Conservation (phyloP, 2,797 vertebrate species). For the Buceros bicornis region DNA sequence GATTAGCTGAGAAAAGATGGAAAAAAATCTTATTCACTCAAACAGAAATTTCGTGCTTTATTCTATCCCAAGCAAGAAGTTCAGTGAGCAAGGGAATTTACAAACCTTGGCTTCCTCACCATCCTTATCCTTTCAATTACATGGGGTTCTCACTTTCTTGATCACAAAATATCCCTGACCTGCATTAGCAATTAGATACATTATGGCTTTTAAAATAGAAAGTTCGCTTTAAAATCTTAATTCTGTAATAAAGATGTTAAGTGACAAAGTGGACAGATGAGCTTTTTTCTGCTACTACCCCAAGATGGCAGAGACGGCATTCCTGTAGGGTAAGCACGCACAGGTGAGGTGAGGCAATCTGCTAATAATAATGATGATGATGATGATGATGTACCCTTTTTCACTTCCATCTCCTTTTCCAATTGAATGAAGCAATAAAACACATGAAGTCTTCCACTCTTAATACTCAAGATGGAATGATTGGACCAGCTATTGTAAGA, state of each 20-base stretch:
- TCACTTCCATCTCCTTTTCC: not conserved
- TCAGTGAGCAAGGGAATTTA: not conserved
- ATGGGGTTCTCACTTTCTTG: not conserved
- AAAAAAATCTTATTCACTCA: not conserved
- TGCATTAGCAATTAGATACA: not conserved
- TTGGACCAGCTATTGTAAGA: not conserved
- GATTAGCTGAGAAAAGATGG: not conserved
- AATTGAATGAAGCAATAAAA: not conserved
- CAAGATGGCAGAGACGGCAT: not conserved
- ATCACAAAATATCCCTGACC: not conserved
- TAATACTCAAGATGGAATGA: not conserved
- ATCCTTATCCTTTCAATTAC: not conserved
- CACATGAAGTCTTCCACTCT: not conserved
- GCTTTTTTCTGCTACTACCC: not conserved
- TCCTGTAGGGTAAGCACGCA: not conserved
- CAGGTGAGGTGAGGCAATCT: rapidly evolving
- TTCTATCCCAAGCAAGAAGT: not conserved
- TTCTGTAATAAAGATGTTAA: not conserved
- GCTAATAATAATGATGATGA: not conserved
- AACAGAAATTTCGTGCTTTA: not conserved
- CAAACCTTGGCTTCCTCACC: not conserved
- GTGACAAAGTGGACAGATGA: rapidly evolving
- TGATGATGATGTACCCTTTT: not conserved
- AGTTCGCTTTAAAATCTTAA: not conserved
- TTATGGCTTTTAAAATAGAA: not conserved